Conservation (phyloP, 2,888 invertebrate genomes). For the Cephus pulcher region DNA sequence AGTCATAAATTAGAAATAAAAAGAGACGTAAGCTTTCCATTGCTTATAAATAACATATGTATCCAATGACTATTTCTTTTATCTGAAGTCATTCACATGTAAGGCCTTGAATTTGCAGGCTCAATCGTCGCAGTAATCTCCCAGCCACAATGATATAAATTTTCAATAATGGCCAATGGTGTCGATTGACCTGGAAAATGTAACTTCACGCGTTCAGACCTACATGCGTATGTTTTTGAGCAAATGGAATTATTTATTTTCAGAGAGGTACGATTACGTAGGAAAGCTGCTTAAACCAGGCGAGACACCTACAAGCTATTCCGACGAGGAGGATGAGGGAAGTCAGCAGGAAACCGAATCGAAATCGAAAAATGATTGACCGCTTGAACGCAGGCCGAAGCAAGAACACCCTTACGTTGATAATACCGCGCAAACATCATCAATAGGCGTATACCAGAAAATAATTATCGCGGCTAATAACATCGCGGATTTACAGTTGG, state of each 20-base stretch:
- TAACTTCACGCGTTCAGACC: not conserved
- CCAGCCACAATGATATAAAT: not conserved
- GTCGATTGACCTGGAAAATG: not conserved
- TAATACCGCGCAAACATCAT: slow-evolving; percentile 49
- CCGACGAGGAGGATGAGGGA: slow-evolving; percentile 84
- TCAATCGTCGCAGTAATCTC: not conserved
- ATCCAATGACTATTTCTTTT: not conserved
- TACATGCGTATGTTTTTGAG: not conserved
- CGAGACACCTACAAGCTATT: slow-evolving; percentile 89
- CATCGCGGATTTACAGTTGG: slow-evolving; percentile 41
- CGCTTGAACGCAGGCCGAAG: slow-evolving; percentile 28
- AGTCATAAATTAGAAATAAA: not conserved
- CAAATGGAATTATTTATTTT: slow-evolving; percentile 48
- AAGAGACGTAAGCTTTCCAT: not conserved
- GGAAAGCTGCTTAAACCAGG: slow-evolving; percentile 92
- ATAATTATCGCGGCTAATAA: slow-evolving; percentile 42
- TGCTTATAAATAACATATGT: not conserved
- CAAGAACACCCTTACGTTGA: slow-evolving; percentile 28
- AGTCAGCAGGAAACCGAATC: slow-evolving; percentile 65
- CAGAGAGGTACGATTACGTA: slow-evolving; percentile 94
- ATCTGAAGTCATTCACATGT: not conserved
- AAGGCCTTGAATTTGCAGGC: not conserved
- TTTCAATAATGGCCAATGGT: not conserved
- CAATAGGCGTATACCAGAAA: slow-evolving; percentile 37
- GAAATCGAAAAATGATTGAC: slow-evolving; percentile 64